Conservation (phyloP, 2,888 invertebrate genomes). For the Sinhomidia bicolor region DNA sequence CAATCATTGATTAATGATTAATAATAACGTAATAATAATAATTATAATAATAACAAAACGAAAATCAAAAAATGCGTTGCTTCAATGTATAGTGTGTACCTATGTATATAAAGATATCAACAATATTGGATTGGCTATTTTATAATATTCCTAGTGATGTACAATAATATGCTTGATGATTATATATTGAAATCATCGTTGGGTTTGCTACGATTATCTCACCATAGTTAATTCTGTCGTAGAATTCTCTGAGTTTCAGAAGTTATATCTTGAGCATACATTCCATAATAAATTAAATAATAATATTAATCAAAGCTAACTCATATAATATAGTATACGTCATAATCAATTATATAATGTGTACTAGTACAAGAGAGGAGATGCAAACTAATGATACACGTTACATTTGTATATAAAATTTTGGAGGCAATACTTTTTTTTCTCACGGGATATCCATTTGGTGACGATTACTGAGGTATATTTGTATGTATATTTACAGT, state of each 20-base stretch:
- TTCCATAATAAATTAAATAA: conserved; percentile 58
- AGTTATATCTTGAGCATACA: conserved; percentile 69
- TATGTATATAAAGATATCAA: conserved; percentile 31
- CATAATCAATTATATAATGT: conserved; percentile 16
- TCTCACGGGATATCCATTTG: conserved; percentile 62
- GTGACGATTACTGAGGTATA: conserved; percentile 66
- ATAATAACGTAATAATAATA: no score
- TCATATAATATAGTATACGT: conserved; percentile 16
- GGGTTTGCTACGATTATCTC: conserved; percentile 43
- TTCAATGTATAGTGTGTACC: background rate
- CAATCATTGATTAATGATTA: conserved; percentile 9
- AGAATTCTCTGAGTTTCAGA: conserved; percentile 48
- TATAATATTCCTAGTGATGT: background rate
- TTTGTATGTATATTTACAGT: conserved; percentile 20
- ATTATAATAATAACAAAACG: conserved; percentile 26
- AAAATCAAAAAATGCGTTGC: conserved; percentile 47
- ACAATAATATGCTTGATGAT: background rate
- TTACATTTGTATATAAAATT: conserved; percentile 18
- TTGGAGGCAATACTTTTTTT: conserved; percentile 60
- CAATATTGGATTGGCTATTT: conserved; percentile 17
- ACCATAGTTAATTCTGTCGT: conserved; percentile 29
- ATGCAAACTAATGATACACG: conserved; percentile 18
- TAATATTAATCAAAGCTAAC: conserved; percentile 38
- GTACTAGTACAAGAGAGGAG: conserved; percentile 28
- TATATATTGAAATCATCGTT: conserved; percentile 46